Evolutionary conservation across 2,888 invertebrate species (phyloP).

Genomic region (Candidula unifasciata): DNA sequence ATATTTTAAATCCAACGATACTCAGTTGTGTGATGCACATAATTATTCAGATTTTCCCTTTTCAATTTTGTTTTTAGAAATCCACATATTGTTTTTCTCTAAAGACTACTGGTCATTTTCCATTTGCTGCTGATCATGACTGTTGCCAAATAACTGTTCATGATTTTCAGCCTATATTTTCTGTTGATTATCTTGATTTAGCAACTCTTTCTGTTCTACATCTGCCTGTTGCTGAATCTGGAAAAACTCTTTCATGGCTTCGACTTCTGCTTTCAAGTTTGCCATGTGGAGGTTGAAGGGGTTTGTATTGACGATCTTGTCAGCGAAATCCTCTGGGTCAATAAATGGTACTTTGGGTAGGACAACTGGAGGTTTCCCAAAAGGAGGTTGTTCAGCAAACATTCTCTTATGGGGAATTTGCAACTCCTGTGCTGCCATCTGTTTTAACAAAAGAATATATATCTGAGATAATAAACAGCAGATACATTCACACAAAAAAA

Average conservation of each 20-base stretch:
- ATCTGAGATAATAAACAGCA: background rate
- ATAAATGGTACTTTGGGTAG: slow-evolving; percentile 48
- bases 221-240: slow-evolving; percentile 40
- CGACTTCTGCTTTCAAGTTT: slow-evolving; percentile 32
- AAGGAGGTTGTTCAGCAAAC: slow-evolving; percentile 67
- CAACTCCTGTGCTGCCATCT: slow-evolving; percentile 64
- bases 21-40: no score
- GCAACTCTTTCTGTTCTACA: background rate
- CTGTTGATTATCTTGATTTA: background rate
- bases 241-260: slow-evolving; percentile 22
- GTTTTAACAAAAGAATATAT: slow-evolving; percentile 51
- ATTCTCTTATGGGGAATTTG: slow-evolving; percentile 67
- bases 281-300: slow-evolving; percentile 43
- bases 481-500: no score
- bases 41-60: no score
- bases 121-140: background rate
- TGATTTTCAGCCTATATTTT: background rate
- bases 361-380: slow-evolving; percentile 50
- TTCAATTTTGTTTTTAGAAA: no score
- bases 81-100: no score
- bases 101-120: background rate
- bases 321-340: slow-evolving; percentile 51
- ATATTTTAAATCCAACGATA: no score
- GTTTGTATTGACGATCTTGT: slow-evolving; percentile 50
- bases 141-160: background rate